Conservation (phyloP, 2,888 invertebrate genomes). For the Apoda limacodes region DNA sequence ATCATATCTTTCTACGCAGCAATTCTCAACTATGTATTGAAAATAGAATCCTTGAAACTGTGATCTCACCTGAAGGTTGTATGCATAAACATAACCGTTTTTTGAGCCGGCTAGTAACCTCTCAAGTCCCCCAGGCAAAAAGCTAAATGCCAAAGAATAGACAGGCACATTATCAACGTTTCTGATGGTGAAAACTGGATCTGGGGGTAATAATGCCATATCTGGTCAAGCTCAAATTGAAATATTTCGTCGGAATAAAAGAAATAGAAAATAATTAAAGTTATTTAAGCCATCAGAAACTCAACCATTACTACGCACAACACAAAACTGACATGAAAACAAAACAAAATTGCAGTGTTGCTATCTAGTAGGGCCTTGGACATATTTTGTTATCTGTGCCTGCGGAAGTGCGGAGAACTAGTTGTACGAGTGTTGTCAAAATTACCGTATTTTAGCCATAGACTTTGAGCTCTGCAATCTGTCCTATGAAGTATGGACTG, state of each 20-base stretch:
- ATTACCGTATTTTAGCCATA: too few species aligned
- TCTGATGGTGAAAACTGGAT: slow-evolving; percentile 80
- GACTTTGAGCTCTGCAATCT: too few species aligned
- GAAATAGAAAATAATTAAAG: slow-evolving; percentile 57
- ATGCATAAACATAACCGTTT: slow-evolving; percentile 80
- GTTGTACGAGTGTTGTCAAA: too few species aligned
- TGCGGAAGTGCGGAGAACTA: too few species aligned
- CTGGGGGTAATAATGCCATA: slow-evolving; percentile 82
- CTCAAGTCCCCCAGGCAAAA: slow-evolving; percentile 68
- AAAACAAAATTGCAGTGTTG: too few species aligned
- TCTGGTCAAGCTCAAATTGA: slow-evolving; percentile 62
- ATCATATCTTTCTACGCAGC: slow-evolving; percentile 25
- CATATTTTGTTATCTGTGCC: too few species aligned
- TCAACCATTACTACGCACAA: slow-evolving; percentile 65
- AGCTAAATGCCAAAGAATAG: slow-evolving; percentile 78
- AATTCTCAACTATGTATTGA: slow-evolving; percentile 16
- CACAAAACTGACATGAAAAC: slow-evolving; percentile 67
- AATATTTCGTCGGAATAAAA: slow-evolving; percentile 49
- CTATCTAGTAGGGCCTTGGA: too few species aligned
- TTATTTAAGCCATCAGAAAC: slow-evolving; percentile 67
- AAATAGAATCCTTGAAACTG: slow-evolving; percentile 33
- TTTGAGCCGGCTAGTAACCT: slow-evolving; percentile 79
- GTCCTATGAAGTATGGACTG: too few species aligned
- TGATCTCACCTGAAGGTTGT: slow-evolving; percentile 80
- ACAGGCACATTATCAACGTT: slow-evolving; percentile 78